phyloP scores from a whole-genome alignment of 2,888 invertebrate species.

The Coenonympha arcania region DNA sequence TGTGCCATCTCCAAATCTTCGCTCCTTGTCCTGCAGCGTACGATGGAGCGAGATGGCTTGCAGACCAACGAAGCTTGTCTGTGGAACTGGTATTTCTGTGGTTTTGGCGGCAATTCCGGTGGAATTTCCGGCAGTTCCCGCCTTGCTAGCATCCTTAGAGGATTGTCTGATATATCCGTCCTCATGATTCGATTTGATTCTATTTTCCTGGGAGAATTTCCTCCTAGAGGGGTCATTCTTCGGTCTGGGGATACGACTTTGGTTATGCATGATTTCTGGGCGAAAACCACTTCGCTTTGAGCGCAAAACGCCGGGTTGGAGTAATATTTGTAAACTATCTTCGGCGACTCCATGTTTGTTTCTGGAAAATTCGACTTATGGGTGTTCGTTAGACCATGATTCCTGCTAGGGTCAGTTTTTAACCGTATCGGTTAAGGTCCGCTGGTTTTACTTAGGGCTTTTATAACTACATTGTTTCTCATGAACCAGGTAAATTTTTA shows the following conservation, averaged over 20 bases:
- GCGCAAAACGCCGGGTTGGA: conserved; percentile 87
- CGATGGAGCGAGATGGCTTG: conserved; percentile 60
- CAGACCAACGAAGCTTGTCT: conserved; percentile 66
- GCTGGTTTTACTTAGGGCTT: conserved; percentile 22
- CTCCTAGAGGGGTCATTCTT: conserved; percentile 61
- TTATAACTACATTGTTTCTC: background rate
- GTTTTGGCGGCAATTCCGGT: conserved; percentile 64
- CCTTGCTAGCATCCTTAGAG: conserved; percentile 55
- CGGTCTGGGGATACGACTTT: conserved; percentile 49
- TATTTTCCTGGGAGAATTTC: conserved; percentile 63
- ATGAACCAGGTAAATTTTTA: background rate
- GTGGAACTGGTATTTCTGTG: conserved; percentile 57
- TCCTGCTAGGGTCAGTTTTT: conserved; percentile 44
- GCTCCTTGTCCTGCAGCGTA: conserved; percentile 53
- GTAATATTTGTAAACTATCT: conserved; percentile 77
- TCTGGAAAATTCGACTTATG: background rate
- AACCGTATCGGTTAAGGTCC: conserved; percentile 44
- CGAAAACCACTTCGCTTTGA: conserved; percentile 78
- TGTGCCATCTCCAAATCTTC: conserved; percentile 70
- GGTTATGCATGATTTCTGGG: conserved; percentile 56
- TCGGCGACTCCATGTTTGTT: conserved; percentile 63
- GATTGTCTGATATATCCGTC: conserved; percentile 69
- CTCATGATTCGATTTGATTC: conserved; percentile 56
- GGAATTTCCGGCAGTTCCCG: conserved; percentile 49
- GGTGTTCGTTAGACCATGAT: conserved; percentile 40